Evolutionary conservation across 2,113 vertebrate species (phyloP).

Genomic region (Hystrix brachyura): DNA sequence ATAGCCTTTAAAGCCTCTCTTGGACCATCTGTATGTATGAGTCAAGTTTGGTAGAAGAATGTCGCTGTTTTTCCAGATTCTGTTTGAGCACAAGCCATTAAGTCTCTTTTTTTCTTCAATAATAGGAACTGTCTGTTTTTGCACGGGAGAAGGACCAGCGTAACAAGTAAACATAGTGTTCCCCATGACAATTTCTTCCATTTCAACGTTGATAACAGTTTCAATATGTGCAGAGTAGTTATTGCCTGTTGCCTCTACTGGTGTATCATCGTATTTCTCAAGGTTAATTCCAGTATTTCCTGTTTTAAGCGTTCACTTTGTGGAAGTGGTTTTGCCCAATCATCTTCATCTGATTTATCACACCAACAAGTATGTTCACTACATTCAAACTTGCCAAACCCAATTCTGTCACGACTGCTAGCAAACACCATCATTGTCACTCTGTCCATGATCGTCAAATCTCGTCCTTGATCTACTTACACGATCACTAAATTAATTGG

Average conservation of each 20-base stretch:
- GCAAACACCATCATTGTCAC: constrained; percentile 86
- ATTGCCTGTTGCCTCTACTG: too few species aligned
- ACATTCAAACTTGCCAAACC: constrained; percentile 91
- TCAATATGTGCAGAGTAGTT: too few species aligned
- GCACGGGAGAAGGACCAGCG: background rate
- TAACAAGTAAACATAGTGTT: background rate
- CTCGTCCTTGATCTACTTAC: constrained; percentile 68
- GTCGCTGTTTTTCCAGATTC: constrained; percentile 92
- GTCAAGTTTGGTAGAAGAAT: constrained; percentile 97
- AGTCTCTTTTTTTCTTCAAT: too few species aligned
- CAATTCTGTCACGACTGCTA: constrained; percentile 88
- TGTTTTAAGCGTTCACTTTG: constrained; percentile 91
- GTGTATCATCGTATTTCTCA: too few species aligned
- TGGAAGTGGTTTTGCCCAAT: constrained; percentile 97
- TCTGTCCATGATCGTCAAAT: constrained; percentile 90
- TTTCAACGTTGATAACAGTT: too few species aligned
- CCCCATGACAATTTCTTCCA: too few species aligned
- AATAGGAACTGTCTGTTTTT: background rate
- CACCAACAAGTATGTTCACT: constrained; percentile 95
- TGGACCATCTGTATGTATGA: constrained; percentile 96
- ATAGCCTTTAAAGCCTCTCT: constrained; percentile 94
- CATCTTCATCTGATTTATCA: constrained; percentile 97
- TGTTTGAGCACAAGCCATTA: too few species aligned
- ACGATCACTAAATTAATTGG: too few species aligned
- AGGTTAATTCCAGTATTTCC: too few species aligned